Evolutionary conservation across 2,113 vertebrate species (phyloP).

Genomic region (Lamprotornis superbus): DNA sequence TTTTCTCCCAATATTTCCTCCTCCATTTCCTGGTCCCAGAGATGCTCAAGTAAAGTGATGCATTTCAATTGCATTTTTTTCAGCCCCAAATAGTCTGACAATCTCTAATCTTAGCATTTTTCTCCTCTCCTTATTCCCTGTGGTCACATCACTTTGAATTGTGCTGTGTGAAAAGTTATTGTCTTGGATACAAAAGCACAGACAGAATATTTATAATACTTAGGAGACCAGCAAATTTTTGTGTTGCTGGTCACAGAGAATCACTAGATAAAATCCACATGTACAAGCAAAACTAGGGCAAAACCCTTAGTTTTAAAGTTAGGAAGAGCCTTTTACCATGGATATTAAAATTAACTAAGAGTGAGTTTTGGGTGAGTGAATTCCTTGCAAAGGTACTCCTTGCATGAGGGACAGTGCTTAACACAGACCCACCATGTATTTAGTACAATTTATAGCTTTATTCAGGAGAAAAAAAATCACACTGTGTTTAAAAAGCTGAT

Average conservation of each 20-base stretch:
- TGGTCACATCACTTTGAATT: background rate
- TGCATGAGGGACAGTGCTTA: background rate
- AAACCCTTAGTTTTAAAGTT: background rate
- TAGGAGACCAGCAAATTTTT: background rate
- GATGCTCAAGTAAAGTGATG: background rate
- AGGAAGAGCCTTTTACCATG: background rate
- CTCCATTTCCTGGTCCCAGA: background rate
- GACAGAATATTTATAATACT: background rate
- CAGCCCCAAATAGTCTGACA: background rate
- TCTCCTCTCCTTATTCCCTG: background rate
- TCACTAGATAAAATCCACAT: background rate
- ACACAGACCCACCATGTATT: background rate
- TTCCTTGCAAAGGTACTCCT: background rate
- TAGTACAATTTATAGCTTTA: background rate
- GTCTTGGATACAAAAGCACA: background rate
- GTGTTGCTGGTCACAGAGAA: background rate
- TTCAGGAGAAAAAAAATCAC: background rate
- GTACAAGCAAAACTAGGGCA: background rate
- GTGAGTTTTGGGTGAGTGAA: background rate
- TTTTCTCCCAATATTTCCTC: background rate
- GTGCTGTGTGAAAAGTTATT: constrained; percentile 8
- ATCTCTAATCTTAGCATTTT: background rate
- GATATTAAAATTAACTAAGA: background rate
- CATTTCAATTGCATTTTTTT: background rate
- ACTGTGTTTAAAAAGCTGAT: background rate